phyloP scores from a whole-genome alignment of 2,797 vertebrate species.

The Rhabdomys pumilio region DNA sequence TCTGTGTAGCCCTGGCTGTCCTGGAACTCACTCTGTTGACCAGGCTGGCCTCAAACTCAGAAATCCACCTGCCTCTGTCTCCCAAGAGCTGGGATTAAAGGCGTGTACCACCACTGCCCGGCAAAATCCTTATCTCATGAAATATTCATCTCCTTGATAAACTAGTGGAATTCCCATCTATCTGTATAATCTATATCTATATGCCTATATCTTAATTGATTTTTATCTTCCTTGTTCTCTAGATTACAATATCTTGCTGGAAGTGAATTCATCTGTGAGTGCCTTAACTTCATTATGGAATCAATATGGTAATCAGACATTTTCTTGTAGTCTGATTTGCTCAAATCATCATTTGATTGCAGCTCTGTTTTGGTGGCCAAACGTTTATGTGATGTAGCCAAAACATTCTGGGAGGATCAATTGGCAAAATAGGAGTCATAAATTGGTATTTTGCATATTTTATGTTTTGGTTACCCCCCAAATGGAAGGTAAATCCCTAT shows the following conservation, averaged over 20 bases:
- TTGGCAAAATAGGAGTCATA: neutral
- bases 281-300: neutral
- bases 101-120: too few species aligned
- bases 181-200: neutral
- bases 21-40: too few species aligned
- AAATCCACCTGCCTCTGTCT: too few species aligned
- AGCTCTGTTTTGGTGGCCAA: neutral
- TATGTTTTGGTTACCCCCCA: neutral
- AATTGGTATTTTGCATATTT: neutral
- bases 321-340: neutral
- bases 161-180: neutral
- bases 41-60: too few species aligned
- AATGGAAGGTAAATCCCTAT: neutral
- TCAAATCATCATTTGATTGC: neutral
- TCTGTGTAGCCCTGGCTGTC: too few species aligned
- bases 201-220: neutral
- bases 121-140: neutral
- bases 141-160: neutral
- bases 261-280: neutral
- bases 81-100: too few species aligned
- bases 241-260: neutral
- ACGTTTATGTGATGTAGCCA: neutral
- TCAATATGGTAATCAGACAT: neutral
- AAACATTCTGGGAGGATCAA: neutral
- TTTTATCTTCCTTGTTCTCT: slow-evolving; percentile 8